Evolutionary conservation across 2,113 vertebrate species (phyloP).

Genomic region (Malurus cyaneus): DNA sequence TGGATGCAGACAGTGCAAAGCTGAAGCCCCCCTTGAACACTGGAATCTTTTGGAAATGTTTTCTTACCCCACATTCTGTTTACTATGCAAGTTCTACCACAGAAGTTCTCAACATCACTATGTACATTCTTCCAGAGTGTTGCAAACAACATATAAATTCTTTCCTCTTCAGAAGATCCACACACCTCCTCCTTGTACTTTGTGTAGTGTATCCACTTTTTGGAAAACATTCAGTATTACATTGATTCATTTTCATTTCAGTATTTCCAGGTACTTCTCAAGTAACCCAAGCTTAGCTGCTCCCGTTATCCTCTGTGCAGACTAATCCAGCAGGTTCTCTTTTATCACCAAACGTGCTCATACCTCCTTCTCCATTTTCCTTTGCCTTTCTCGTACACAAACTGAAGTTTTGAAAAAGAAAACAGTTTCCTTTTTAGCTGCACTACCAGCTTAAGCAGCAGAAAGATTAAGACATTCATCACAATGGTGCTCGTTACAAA

Average conservation of each 20-base stretch:
- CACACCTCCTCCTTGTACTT: background rate
- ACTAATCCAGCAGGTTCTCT: background rate
- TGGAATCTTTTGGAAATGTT: background rate
- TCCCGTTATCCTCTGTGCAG: background rate
- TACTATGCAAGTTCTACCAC: background rate
- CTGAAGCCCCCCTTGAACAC: background rate
- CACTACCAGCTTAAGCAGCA: conserved; percentile 37
- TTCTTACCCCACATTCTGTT: background rate
- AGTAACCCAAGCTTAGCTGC: background rate
- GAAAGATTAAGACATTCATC: conserved; percentile 35
- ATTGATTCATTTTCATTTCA: background rate
- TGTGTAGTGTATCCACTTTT: background rate
- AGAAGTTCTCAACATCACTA: background rate
- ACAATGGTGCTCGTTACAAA: conserved; percentile 14
- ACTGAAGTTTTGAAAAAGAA: background rate
- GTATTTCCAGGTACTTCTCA: background rate
- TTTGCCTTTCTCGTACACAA: background rate
- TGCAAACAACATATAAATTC: background rate
- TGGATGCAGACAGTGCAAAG: conserved; percentile 4
- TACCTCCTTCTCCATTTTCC: background rate
- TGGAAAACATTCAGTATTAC: background rate
- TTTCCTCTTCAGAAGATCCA: background rate
- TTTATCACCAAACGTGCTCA: background rate
- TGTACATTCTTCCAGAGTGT: background rate
- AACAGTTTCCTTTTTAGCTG: conserved; percentile 27